These are phyloP conservation scores for Desmophyllum pertusum DNA, from an alignment of 92 coral and sea anemone species.

Conservation along the genomic window DNA sequence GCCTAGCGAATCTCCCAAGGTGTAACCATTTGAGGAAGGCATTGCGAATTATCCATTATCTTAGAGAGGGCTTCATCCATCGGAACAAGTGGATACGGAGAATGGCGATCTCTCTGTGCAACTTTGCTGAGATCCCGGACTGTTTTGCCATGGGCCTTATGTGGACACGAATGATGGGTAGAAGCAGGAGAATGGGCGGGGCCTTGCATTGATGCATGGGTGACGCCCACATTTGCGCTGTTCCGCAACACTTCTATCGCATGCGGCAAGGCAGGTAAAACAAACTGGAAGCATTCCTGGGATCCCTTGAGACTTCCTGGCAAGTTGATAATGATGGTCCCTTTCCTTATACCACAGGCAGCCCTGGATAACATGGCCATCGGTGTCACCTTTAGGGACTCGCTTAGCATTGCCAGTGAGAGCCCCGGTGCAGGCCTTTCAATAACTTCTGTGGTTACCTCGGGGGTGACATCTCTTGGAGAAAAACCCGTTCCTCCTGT, in stretches of 20 bases:
- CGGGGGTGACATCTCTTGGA: constrained; percentile 97
- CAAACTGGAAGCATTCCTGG: constrained; percentile 93
- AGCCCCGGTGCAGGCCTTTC: constrained; percentile 90
- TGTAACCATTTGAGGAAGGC: not conserved
- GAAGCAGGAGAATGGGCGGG: constrained; percentile 16
- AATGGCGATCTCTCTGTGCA: constrained; percentile 95
- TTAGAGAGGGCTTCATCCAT: constrained; percentile 77
- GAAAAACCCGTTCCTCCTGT: constrained; percentile 99
- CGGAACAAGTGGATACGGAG: constrained; percentile 87
- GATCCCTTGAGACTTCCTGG: constrained; percentile 97
- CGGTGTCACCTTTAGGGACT: constrained; percentile 92
- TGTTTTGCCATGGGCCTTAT: constrained; percentile 51
- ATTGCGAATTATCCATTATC: constrained; percentile 48
- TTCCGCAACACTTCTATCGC: constrained; percentile 73
- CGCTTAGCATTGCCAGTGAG: constrained; percentile 71
- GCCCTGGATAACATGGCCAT: constrained; percentile 94
- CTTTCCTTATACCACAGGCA: constrained; percentile 88
- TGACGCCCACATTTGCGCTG: constrained; percentile 53
- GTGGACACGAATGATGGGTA: constrained; percentile 54
- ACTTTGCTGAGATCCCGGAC: constrained; percentile 74
- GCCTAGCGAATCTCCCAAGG: constrained; percentile 66
- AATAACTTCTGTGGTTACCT: constrained; percentile 85
- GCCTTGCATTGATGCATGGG: constrained; percentile 53
- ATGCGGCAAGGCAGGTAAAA: constrained; percentile 88
- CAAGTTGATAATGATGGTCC: constrained; percentile 80